These are phyloP conservation scores for Hemicentrotus pulcherrimus DNA, from an alignment of 35 echinoderm and acorn worm genomes.

Conservation along the genomic window DNA sequence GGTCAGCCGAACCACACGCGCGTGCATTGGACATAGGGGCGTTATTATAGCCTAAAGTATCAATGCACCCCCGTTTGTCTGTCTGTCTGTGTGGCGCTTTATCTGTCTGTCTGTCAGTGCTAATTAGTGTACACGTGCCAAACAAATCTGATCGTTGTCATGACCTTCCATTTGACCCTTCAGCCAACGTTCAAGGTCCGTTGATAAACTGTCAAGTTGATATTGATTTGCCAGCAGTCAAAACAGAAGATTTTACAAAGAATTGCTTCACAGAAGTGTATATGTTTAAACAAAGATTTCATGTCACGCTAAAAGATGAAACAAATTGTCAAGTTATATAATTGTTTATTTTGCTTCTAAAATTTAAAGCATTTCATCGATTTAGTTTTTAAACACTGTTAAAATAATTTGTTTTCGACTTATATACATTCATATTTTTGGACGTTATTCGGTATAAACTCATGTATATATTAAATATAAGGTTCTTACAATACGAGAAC, in stretches of 20 bases:
- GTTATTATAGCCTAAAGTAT: neutral
- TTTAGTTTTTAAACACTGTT: too few relatives aligned
- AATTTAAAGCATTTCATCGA: too few relatives aligned
- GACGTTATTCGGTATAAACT: too few relatives aligned
- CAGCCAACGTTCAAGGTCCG: neutral
- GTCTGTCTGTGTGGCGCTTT: neutral
- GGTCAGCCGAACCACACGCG: neutral
- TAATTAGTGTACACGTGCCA: neutral
- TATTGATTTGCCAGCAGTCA: neutral
- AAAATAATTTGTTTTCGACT: too few relatives aligned
- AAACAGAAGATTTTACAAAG: neutral
- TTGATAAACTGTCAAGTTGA: neutral
- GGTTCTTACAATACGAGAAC: too few relatives aligned
- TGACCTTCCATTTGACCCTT: neutral
- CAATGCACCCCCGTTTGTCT: neutral
- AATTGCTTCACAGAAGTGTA: neutral
- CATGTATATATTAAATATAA: too few relatives aligned
- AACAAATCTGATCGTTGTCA: neutral
- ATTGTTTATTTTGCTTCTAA: too few relatives aligned
- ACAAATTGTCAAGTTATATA: too few relatives aligned
- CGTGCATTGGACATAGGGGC: neutral
- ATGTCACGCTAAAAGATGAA: too few relatives aligned
- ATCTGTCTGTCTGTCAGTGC: conserved; percentile 1
- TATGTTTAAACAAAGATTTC: too few relatives aligned
- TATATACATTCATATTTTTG: too few relatives aligned